phyloP scores from a whole-genome alignment of 2,797 vertebrate genomes.

The Helarctos malayanus region DNA sequence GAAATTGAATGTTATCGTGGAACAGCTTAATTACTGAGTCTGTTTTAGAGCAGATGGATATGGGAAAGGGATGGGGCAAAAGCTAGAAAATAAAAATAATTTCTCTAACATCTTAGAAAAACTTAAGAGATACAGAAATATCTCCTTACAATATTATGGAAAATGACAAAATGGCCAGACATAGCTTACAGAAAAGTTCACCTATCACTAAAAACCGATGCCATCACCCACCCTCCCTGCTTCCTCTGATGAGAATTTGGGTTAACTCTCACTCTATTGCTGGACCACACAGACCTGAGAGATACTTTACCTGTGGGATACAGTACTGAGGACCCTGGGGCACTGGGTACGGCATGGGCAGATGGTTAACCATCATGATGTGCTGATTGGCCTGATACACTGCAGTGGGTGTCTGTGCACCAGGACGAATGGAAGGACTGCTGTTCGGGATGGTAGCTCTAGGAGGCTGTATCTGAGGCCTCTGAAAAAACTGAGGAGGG shows the following conservation, averaged over 20 bases:
- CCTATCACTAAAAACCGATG: background rate
- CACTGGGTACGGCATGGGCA: constrained; percentile 97
- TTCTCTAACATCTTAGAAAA: constrained; percentile 17
- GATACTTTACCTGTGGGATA: constrained; percentile 95
- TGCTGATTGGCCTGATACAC: constrained; percentile 97
- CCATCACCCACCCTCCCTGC: background rate
- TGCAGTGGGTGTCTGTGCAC: constrained; percentile 94
- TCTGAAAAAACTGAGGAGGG: constrained; percentile 95
- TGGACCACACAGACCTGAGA: rapidly evolving
- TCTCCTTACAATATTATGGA: background rate
- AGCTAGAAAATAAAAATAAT: constrained; percentile 35
- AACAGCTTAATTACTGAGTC: background rate
- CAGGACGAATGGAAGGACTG: constrained; percentile 95
- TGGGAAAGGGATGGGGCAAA: background rate
- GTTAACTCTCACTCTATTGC: background rate
- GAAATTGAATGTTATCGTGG: background rate
- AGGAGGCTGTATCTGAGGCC: constrained; percentile 96
- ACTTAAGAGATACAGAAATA: background rate
- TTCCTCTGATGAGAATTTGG: background rate
- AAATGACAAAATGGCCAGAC: constrained; percentile 32
- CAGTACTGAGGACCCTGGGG: constrained; percentile 98
- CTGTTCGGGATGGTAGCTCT: constrained; percentile 95
- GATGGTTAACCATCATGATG: constrained; percentile 99
- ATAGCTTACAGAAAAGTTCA: constrained; percentile 12
- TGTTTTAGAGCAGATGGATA: background rate